phyloP scores from a whole-genome alignment of 2,888 invertebrate species.

The Thumatha senex region DNA sequence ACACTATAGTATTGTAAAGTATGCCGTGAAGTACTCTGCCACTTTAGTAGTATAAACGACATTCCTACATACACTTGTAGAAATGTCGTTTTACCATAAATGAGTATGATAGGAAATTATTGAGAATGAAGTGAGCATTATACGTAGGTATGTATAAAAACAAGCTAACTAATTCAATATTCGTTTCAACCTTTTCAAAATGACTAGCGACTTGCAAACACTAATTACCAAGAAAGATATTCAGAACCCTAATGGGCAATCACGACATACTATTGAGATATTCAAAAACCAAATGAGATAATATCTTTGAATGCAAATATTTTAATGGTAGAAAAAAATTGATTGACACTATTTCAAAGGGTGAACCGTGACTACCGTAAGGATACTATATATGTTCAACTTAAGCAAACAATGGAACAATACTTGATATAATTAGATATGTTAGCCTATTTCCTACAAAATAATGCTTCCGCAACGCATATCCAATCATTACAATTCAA shows the following conservation, averaged over 20 bases:
- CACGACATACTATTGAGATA: constrained; percentile 11
- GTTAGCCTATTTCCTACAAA: constrained; percentile 48
- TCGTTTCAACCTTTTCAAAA: neutral
- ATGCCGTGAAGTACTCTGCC: too few relatives aligned
- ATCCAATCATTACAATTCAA: constrained; percentile 13
- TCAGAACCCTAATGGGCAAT: constrained; percentile 1
- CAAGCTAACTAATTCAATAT: neutral
- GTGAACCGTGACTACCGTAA: constrained; percentile 19
- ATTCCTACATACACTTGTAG: too few relatives aligned
- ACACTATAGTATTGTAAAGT: too few relatives aligned
- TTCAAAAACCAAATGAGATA: constrained; percentile 31
- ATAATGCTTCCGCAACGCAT: constrained; percentile 38
- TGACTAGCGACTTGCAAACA: neutral
- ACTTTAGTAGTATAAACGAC: too few relatives aligned
- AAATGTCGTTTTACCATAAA: too few relatives aligned
- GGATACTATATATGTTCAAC: constrained; percentile 18
- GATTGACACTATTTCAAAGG: constrained; percentile 49
- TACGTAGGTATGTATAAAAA: too few relatives aligned
- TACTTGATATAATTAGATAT: constrained; percentile 40
- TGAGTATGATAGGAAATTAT: too few relatives aligned
- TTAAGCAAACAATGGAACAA: constrained; percentile 54
- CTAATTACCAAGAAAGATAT: neutral
- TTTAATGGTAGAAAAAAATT: constrained; percentile 33
- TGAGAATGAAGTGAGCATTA: too few relatives aligned
- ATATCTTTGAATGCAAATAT: constrained; percentile 38